These are phyloP conservation scores for Watsonalla cultraria DNA, from an alignment of 2,888 invertebrate species.

Conservation along the genomic window DNA sequence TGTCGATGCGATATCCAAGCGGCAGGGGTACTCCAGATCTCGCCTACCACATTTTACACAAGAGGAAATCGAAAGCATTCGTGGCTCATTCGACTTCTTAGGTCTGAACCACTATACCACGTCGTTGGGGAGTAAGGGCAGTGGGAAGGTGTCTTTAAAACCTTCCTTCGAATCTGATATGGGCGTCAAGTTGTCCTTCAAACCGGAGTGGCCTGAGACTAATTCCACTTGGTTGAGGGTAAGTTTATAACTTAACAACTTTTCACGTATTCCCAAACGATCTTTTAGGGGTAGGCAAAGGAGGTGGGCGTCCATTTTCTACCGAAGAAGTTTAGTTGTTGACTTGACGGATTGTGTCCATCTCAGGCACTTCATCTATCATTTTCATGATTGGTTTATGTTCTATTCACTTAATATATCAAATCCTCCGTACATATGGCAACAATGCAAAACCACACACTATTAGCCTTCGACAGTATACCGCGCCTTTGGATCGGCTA, in stretches of 20 bases:
- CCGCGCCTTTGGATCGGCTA: too few relatives aligned
- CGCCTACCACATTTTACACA: conserved; percentile 80
- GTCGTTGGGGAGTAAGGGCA: conserved; percentile 53
- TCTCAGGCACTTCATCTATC: too few relatives aligned
- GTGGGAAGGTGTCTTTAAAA: conserved; percentile 25
- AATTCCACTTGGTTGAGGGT: conserved; percentile 75
- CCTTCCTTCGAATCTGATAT: conserved; percentile 63
- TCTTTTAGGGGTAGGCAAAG: too few relatives aligned
- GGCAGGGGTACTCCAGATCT: conserved; percentile 78
- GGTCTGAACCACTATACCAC: conserved; percentile 87
- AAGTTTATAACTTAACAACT: conserved; percentile 12
- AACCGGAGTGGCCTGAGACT: conserved; percentile 69
- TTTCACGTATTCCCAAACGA: too few relatives aligned
- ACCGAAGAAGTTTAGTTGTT: too few relatives aligned
- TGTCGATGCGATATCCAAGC: conserved; percentile 75
- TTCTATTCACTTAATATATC: too few relatives aligned
- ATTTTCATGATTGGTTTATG: too few relatives aligned
- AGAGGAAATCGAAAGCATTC: conserved; percentile 79
- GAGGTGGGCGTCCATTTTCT: too few relatives aligned
- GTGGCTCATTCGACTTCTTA: conserved; percentile 83
- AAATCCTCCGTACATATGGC: too few relatives aligned
- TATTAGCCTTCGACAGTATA: too few relatives aligned
- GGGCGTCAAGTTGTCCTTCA: conserved; percentile 49
- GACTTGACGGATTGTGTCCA: too few relatives aligned
- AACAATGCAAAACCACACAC: too few relatives aligned